Evolutionary conservation across 2,888 invertebrate species (phyloP).

Genomic region (Tenodera sinensis): DNA sequence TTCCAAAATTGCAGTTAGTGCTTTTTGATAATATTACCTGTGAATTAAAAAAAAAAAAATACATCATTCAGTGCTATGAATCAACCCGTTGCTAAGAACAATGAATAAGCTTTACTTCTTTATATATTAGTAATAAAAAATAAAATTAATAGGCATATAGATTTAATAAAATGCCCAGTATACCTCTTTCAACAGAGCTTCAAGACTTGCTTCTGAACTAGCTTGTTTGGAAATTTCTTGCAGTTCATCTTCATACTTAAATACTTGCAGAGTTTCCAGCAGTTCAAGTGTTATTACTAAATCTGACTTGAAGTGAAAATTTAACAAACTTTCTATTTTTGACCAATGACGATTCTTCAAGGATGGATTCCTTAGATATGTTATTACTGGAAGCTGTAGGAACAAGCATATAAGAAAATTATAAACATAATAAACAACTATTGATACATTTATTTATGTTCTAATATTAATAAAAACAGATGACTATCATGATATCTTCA

Average conservation of each 20-base stretch:
- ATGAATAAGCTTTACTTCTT: too few species aligned
- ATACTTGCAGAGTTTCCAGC: slow-evolving; percentile 70
- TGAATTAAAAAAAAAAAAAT: too few species aligned
- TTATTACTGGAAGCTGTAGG: slow-evolving; percentile 62
- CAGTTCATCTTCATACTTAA: slow-evolving; percentile 67
- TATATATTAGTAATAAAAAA: too few species aligned
- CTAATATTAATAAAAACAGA: not conserved
- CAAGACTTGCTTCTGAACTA: slow-evolving; percentile 81
- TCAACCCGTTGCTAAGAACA: too few species aligned
- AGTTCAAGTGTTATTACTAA: slow-evolving; percentile 61
- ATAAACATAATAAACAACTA: too few species aligned
- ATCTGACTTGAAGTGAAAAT: slow-evolving; percentile 69
- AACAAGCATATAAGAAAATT: not conserved
- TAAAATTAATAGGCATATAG: not conserved
- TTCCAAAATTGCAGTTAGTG: too few species aligned
- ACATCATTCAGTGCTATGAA: too few species aligned
- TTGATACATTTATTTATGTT: too few species aligned
- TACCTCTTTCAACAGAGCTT: slow-evolving; percentile 73
- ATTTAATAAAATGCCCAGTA: not conserved
- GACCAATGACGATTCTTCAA: slow-evolving; percentile 80
- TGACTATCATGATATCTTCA: not conserved
- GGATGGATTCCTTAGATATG: slow-evolving; percentile 75
- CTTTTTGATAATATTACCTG: too few species aligned
- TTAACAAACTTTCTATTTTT: slow-evolving; percentile 69
- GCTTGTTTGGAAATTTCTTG: slow-evolving; percentile 86